These are phyloP conservation scores for Lophotis ruficrista DNA, from an alignment of 2,113 vertebrate genomes.

Conservation along the genomic window DNA sequence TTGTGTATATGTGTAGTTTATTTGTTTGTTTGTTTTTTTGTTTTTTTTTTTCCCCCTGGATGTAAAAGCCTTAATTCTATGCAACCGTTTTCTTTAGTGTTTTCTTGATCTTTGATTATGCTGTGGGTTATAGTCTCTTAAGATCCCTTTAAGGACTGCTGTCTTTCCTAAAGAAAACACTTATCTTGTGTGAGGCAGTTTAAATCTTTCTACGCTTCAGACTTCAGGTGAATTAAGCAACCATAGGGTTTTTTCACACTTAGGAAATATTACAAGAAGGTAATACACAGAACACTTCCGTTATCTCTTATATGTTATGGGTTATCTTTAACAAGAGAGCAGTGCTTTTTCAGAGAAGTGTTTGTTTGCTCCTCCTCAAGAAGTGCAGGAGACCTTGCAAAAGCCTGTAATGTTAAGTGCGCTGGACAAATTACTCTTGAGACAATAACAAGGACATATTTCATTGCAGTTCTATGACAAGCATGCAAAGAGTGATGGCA, in stretches of 20 bases:
- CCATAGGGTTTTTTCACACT: neutral
- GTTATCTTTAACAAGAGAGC: neutral
- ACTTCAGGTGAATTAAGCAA: neutral
- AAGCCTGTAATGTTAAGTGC: neutral
- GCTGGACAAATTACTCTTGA: neutral
- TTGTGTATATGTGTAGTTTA: neutral
- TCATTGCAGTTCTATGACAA: neutral
- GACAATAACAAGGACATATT: neutral
- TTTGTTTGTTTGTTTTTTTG: neutral
- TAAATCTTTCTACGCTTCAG: neutral
- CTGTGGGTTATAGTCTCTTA: neutral
- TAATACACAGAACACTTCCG: neutral
- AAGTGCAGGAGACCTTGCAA: neutral
- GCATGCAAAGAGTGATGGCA: neutral
- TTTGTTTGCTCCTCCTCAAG: neutral
- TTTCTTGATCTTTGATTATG: neutral
- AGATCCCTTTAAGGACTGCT: neutral
- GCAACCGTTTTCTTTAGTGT: neutral
- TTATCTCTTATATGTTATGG: accelerated
- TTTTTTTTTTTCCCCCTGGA: neutral
- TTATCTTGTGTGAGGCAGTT: neutral
- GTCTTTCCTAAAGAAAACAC: neutral
- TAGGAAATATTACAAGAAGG: neutral
- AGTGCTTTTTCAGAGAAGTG: neutral
- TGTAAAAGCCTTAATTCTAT: neutral